Evolutionary conservation across 1,140 invertebrate genomes (phyloP).

Genomic region (Sesamia nonagrioides): DNA sequence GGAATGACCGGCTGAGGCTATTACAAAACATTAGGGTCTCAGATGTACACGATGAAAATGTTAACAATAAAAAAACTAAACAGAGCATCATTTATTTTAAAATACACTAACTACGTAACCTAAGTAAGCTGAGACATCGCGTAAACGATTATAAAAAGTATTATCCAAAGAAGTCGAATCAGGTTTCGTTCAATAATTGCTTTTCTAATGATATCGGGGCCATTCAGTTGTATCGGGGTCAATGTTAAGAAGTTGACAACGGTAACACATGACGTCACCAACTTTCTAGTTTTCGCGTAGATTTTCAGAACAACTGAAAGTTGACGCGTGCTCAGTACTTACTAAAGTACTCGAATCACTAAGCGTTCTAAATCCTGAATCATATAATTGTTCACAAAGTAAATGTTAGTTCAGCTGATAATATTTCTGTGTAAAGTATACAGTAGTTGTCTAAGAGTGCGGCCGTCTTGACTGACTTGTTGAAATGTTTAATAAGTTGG

Average conservation of each 20-base stretch:
- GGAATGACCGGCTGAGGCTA: not conserved
- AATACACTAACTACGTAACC: not conserved
- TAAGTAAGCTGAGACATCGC: not conserved
- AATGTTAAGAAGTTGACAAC: constrained; percentile 13
- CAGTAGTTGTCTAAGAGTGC: not conserved
- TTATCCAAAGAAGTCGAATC: not conserved
- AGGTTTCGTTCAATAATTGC: not conserved
- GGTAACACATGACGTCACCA: constrained; percentile 15
- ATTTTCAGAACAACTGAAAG: not conserved
- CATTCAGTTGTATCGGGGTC: not conserved
- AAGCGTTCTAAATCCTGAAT: not conserved
- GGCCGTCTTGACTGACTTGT: not conserved
- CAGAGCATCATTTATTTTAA: no score
- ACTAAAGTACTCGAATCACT: not conserved
- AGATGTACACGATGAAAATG: no score
- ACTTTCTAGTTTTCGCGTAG: constrained; percentile 1
- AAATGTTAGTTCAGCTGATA: constrained; percentile 61
- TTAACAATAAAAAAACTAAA: no score
- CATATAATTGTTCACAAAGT: constrained; percentile 6
- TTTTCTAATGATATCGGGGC: constrained; percentile 2
- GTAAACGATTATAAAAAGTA: not conserved
- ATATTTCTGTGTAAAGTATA: not conserved
- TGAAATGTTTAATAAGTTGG: not conserved
- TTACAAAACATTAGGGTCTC: no score
- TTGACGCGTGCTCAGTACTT: not conserved